phyloP scores from a whole-genome alignment of 2,797 vertebrate genomes.

The Scolopax bukidnonensis region DNA sequence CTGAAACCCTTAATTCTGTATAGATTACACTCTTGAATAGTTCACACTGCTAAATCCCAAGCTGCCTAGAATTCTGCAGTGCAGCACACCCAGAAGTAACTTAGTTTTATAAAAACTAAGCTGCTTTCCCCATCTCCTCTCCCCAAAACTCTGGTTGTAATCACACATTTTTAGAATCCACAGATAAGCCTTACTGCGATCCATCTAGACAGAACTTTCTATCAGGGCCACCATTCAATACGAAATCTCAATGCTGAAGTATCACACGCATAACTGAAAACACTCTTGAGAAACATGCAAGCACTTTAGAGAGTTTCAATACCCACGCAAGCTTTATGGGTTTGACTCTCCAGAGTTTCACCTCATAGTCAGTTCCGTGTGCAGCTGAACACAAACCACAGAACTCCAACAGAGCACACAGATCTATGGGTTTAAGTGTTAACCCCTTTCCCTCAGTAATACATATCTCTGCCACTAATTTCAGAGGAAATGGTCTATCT shows the following conservation, averaged over 20 bases:
- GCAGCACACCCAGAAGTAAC: not conserved
- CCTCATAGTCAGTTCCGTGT: fast-evolving
- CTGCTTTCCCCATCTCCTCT: not conserved
- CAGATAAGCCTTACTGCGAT: not conserved
- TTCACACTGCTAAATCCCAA: not conserved
- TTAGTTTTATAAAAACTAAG: not conserved
- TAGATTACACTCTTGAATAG: not conserved
- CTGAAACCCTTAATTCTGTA: not conserved
- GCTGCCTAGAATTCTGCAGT: not conserved
- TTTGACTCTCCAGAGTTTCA: not conserved
- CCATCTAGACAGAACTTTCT: not conserved
- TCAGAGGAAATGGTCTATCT: not conserved
- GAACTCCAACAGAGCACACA: not conserved
- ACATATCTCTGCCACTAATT: not conserved
- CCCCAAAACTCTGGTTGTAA: not conserved
- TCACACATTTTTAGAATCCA: not conserved
- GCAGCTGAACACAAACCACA: not conserved
- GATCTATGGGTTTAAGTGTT: not conserved
- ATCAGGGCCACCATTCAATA: not conserved
- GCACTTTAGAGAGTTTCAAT: not conserved
- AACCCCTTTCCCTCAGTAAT: not conserved
- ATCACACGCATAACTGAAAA: not conserved
- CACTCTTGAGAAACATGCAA: not conserved
- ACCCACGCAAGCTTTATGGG: not conserved
- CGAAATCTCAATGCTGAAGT: not conserved